Evolutionary conservation across 2,113 vertebrate genomes (phyloP), one percentile per base, ranked within the genome.

Genomic region (Pungitius pungitius): DNA sequence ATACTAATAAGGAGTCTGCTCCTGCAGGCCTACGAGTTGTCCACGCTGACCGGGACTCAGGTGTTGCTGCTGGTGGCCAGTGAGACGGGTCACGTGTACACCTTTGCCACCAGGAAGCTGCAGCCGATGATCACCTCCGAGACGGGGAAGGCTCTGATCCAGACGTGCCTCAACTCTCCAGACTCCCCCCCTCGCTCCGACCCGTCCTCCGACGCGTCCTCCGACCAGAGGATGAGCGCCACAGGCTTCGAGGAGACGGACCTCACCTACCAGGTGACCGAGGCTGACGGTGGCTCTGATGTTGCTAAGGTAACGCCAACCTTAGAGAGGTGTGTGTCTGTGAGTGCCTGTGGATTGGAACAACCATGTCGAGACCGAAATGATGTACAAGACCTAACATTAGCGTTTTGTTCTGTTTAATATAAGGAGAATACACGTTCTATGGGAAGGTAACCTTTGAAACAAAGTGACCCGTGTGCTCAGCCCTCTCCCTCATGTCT

Each of bases 91-190:
- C 97, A 99, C 0, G 97, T 98, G 40, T 99, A 99, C 92, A 99
- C 97, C 0, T 99, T 99, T 33, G 97, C 97, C 82, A 99, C 97
- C 0, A 95, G 97, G 78, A 99, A 99, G 81, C 95, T 99, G 81
- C 97, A 99, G 93, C 97, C 97, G 39, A 99, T 99, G 96, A 98
- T 99, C 90, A 99, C 97, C 84, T 98, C 97, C 0, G 97, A 99
- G 92, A 97, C 96, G 0, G 97, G 97, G 27, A 98, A 99, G 75
- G 97, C 97, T 0, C 91, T 99, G 90, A 99, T 99, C 92, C 97
- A 98, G 83, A 99, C 97, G 20, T 99, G 97, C 92, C 96, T 98
- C 74, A 99, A 99, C 91, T 99, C 97, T 2, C 97, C 97, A 0
- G 97, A 99, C 92, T 99, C 97, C 0, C 97, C 97, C 0, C 97